Evolutionary conservation across 2,113 vertebrate species (phyloP), one percentile per base, ranked within the genome.

Genomic region (Ameiurus melas): DNA sequence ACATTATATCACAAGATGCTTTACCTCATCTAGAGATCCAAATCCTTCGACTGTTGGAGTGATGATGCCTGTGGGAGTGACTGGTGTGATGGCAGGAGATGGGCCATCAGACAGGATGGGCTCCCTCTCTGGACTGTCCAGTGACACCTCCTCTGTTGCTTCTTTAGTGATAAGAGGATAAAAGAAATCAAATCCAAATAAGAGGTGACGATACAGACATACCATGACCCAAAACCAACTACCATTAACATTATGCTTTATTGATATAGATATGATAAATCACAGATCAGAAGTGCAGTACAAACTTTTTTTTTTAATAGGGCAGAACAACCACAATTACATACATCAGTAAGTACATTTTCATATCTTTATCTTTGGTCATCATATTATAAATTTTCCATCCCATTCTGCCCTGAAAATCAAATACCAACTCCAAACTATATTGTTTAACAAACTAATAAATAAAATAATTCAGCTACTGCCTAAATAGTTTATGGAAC

Each of bases 61-160:
- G 92, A 98, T 95, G 92, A 97, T 94, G 30, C 96, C 92, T 70
- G 95, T 96, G 58, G 98, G 98, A 0, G 97, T 98, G 88, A 99
- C 96, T 88, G 97, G 97, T 43, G 98, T 98, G 92, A 99, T 95
- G 88, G 97, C 97, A 36, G 98, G 97, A 73, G 97, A 97, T 64
- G 97, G 96, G 13, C 98, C 97, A 47, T 98, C 96, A 0, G 98
- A 99, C 53, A 98, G 94, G 80, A 99, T 95, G 10, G 97, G 96
- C 57, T 98, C 97, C 70, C 97, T 95, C 94, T 98, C 98, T 0
- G 98, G 98, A 93, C 98, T 99, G 93, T 99, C 98, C 95, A 99
- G 88, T 2, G 97, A 99, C 82, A 99, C 98, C 92, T 99, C 98
- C 93, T 99, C 98, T 88, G 98, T 99, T 57, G 97, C 98, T 94